Evolutionary conservation across 2,888 invertebrate genomes (phyloP), one percentile per base, ranked within the genome.

Genomic region (Petrophora chlorosata): DNA sequence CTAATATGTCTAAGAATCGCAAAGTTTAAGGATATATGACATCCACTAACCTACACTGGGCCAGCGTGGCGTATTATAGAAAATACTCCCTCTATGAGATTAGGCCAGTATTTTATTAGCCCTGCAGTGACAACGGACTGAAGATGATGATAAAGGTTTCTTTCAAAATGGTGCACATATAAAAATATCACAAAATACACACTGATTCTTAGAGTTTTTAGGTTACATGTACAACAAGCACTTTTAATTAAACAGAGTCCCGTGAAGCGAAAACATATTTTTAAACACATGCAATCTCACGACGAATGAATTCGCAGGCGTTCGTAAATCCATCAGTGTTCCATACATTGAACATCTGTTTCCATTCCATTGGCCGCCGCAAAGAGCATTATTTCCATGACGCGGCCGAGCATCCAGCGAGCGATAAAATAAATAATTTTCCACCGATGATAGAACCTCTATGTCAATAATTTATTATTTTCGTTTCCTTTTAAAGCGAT

Each of bases 391-490:
- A 79, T 72, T 73, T 69, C 63, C 67, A 67, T 64, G 65, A 65
- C 57, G 15, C 30, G 29, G 16, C 45, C 46, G 42, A 53, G 54
- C 57, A 63, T 64, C 63, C 59, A 49, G n/a, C 55, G 39, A 60
- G 44, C 70, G 70, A 76, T 73, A 75, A 72, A 77, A 82, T 76
- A 78, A 82, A 80, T 74, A 79, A 76, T 75, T 74, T 76, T 65
- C 61, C 65, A 65, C 69, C 68, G 68, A 69, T 74, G 71, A 77
- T 76, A 76, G 67, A 75, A 78, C 74, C 72, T 71, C 76, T 75
- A 77, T 81, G 83, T 84, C 83, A 85, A 87, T 85, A 85, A 85
- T 81, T 82, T 82, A 84, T 86, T 84, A 83, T 85, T 82, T 85
- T 85, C 79, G 72, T 79, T 83, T 79, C 79, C 79, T 79, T 79